Evolutionary conservation across 2,797 vertebrate species (phyloP), one percentile per base, ranked within the genome.

Genomic region (Acanthurus leucopareius): DNA sequence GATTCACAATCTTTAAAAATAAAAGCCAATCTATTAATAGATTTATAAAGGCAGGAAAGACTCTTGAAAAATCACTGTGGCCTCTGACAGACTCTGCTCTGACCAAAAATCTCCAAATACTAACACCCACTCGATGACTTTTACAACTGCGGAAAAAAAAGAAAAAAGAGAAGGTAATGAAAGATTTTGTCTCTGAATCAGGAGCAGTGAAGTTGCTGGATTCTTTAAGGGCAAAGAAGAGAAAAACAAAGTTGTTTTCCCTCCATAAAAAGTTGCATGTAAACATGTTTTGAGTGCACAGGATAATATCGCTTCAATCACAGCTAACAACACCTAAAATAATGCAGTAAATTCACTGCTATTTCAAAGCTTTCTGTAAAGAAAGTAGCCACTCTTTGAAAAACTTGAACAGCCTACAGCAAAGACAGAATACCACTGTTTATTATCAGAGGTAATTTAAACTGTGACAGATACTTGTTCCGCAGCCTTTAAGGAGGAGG

Each of bases 371-470:
- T 35, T 3, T 53, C 15, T 35, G 19, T 19, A 20, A 22, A 69
- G 19, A 60, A 68, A 68, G 53, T 20, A 25, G 17, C n/a, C 10
- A 56, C 25, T 1, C 56, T 22, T 28, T 22, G 67, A 16, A 61
- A 64, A 45, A 63, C 8, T 14, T 5, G 14, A 57, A 19, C 15
- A 68, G 60, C 65, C 48, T 11, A n/a, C 2, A 70, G 77, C 71
- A 65, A 62, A 69, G 32, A 52, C 58, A 45, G 14, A 17, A 59
- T 7, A 40, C 14, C 17, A 10, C 0, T 19, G 20, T 20, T 4
- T 32, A n/a, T 69, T 48, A 69, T 73, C 44, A 75, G 73, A 80
- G 28, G 28, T 60, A 76, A 83, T 69, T 42, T 49, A 7, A 82
- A 45, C 77, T 32, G 9, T 73, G 54, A 25, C 28, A 13, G 22